phyloP scores from a whole-genome alignment of 1,140 invertebrate species.

The Scaptomyza montana region DNA sequence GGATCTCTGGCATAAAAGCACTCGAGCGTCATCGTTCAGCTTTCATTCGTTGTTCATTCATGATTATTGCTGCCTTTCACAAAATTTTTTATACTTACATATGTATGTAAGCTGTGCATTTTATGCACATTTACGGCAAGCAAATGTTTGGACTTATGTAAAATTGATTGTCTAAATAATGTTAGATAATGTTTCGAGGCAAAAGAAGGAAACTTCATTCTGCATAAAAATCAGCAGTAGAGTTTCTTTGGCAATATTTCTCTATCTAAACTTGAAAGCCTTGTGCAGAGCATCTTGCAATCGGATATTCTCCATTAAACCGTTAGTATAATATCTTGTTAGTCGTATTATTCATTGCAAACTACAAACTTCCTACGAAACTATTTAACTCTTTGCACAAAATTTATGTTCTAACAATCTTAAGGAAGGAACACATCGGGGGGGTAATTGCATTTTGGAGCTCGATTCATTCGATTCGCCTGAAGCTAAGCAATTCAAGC shows the following conservation, averaged over 20 bases:
- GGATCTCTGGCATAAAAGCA: conserved; percentile 78
- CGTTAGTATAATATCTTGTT: conserved; percentile 47
- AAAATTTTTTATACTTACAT: conserved; percentile 37
- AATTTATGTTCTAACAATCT: conserved; percentile 42
- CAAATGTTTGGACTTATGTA: background rate
- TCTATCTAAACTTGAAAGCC: background rate
- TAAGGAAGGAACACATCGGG: conserved; percentile 14
- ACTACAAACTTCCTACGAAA: conserved; percentile 5
- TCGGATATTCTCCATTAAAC: conserved; percentile 1
- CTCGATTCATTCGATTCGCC: conserved; percentile 36
- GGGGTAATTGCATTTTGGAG: conserved; percentile 62
- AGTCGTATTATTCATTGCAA: conserved; percentile 6
- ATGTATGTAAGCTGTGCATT: conserved; percentile 1
- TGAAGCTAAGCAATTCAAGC: conserved; percentile 59
- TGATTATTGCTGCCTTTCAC: conserved; percentile 69
- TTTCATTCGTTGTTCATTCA: conserved; percentile 70
- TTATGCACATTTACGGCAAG: conserved; percentile 6
- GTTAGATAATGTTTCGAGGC: too few relatives aligned
- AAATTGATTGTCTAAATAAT: too few relatives aligned
- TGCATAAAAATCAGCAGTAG: too few relatives aligned
- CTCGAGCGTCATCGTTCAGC: conserved; percentile 79
- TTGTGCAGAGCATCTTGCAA: background rate
- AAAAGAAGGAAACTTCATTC: too few relatives aligned
- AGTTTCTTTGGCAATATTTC: too few relatives aligned
- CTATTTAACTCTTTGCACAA: conserved; percentile 22